Conservation (phyloP, 2,888 invertebrate genomes). For the Conops quadrifasciatus region DNA sequence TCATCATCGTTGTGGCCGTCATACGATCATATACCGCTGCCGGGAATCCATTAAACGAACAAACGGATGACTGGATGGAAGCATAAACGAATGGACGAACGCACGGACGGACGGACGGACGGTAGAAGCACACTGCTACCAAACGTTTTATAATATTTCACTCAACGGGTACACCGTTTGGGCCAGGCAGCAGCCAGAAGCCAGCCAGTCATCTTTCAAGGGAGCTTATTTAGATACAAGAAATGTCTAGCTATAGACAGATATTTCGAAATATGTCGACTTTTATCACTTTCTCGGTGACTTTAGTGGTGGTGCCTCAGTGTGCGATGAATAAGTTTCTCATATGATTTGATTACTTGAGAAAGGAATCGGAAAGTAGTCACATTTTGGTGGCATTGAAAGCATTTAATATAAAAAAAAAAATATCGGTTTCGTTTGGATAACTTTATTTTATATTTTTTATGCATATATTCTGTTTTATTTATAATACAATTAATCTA, state of each 20-base stretch:
- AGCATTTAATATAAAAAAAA: too few relatives aligned
- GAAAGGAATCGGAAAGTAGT: too few relatives aligned
- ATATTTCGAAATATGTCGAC: not conserved
- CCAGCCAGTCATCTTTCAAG: too few relatives aligned
- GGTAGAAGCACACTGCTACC: constrained; percentile 25
- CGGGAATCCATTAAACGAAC: constrained; percentile 32
- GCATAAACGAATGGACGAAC: too few relatives aligned
- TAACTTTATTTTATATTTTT: too few relatives aligned
- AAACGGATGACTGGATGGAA: too few relatives aligned
- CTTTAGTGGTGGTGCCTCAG: too few relatives aligned
- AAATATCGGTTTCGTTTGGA: too few relatives aligned
- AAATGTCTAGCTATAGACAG: not conserved
- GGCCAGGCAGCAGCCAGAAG: not conserved
- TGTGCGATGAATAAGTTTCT: not conserved
- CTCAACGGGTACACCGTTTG: constrained; percentile 13
- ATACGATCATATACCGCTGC: constrained; percentile 1
- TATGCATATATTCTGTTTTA: too few relatives aligned
- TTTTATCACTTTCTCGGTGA: not conserved
- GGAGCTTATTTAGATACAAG: not conserved
- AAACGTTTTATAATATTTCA: constrained; percentile 33
- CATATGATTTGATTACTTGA: not conserved
- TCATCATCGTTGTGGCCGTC: constrained; percentile 22
- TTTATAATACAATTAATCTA: too few relatives aligned
- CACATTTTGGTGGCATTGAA: too few relatives aligned
- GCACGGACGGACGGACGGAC: not conserved